Evolutionary conservation across 2,113 vertebrate species (phyloP).

Genomic region (Lophotis ruficrista): DNA sequence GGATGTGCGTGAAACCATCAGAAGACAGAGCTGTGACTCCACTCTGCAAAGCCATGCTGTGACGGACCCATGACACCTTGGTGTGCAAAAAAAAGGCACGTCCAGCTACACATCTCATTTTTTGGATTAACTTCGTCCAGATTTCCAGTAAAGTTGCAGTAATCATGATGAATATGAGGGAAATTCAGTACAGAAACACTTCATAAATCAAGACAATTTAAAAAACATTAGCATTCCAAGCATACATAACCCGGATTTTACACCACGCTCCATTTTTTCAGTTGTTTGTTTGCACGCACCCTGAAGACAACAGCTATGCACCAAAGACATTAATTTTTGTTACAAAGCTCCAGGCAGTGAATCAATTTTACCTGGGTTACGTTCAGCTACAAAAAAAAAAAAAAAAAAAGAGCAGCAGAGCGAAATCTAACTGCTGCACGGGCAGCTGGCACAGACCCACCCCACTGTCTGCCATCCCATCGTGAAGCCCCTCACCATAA

Average conservation of each 20-base stretch:
- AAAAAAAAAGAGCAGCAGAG: background rate
- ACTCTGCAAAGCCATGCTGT: background rate
- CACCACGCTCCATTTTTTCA: background rate
- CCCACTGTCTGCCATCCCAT: background rate
- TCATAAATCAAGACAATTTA: background rate
- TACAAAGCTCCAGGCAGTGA: background rate
- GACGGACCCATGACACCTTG: fast-evolving
- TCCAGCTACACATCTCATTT: background rate
- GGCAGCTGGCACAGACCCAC: background rate
- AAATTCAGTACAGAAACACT: background rate
- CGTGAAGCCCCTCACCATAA: background rate
- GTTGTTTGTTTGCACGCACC: background rate
- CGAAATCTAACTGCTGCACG: fast-evolving
- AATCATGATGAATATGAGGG: background rate
- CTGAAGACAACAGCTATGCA: background rate
- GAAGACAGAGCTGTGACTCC: background rate
- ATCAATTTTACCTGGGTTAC: background rate
- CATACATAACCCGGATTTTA: background rate
- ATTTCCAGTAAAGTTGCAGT: background rate
- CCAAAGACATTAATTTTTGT: background rate
- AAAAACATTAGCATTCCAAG: background rate
- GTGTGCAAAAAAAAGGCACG: background rate
- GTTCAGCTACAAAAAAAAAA: background rate
- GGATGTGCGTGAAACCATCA: fast-evolving
- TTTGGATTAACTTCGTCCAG: background rate